A percentile compares a stretch with the other conserved stretches of the same genome.
These are phyloP conservation scores for Thalpophila matura DNA, from an alignment of 2,888 invertebrate species.

Conservation along the genomic window DNA sequence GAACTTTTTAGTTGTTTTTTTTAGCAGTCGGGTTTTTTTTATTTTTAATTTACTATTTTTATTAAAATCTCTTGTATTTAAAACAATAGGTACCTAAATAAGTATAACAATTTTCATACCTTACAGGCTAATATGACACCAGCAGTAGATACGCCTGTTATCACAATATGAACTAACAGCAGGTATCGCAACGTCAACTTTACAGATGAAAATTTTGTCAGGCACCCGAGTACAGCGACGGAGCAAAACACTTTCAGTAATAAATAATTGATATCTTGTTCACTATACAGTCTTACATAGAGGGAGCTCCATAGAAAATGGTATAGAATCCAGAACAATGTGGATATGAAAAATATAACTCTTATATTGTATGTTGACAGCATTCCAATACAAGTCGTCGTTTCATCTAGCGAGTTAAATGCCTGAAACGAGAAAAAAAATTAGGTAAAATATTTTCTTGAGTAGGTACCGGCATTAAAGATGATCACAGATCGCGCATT, in stretches of 20 bases:
- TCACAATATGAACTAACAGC: constrained; percentile 71
- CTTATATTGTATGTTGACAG: constrained; percentile 78
- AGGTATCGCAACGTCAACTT: constrained; percentile 74
- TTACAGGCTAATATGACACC: constrained; percentile 63
- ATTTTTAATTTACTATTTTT: no score
- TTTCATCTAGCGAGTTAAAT: constrained; percentile 80
- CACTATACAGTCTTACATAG: constrained; percentile 75
- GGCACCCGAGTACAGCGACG: constrained; percentile 67
- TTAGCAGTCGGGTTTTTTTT: no score
- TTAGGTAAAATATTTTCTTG: background rate
- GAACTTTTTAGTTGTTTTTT: no score
- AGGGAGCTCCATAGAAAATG: constrained; percentile 78
- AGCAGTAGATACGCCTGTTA: constrained; percentile 74
- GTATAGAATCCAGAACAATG: constrained; percentile 76
- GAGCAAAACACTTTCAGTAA: constrained; percentile 71
- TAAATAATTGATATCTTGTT: constrained; percentile 60
- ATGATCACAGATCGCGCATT: no score
- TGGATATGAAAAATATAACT: constrained; percentile 66
- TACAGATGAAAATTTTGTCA: constrained; percentile 71
- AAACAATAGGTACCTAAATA: no score
- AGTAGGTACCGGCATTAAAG: no score
- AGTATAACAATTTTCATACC: constrained; percentile 60
- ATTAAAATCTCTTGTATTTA: no score
- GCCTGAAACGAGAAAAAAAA: constrained; percentile 75
- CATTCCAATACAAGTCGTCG: constrained; percentile 77